phyloP scores from a whole-genome alignment of 1,140 invertebrate species.

The Andrena cerasifolii region DNA sequence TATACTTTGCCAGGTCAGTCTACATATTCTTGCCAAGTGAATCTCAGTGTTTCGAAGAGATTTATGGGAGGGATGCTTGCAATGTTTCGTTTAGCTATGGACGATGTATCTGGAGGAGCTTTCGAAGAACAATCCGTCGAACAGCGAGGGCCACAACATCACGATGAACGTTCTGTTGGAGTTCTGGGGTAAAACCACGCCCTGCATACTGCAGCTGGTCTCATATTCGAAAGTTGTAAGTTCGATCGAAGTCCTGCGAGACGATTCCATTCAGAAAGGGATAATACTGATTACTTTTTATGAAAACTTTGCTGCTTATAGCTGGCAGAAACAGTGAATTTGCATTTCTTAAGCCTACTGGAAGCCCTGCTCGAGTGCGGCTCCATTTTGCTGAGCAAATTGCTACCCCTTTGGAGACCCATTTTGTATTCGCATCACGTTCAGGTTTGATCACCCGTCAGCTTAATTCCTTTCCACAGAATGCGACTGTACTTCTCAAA shows the following conservation, averaged over 20 bases:
- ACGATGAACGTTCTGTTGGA: constrained; percentile 95
- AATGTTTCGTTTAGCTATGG: constrained; percentile 90
- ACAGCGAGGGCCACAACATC: constrained; percentile 87
- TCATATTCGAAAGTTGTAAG: constrained; percentile 95
- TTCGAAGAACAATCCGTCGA: constrained; percentile 86
- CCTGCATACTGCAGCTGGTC: constrained; percentile 95
- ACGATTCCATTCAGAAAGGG: not conserved
- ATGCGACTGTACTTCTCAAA: not conserved
- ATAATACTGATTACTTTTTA: not conserved
- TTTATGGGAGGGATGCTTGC: too few relatives aligned
- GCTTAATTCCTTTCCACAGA: constrained; percentile 13
- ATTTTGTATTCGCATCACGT: constrained; percentile 94
- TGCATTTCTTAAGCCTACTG: constrained; percentile 97
- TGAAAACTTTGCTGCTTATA: constrained; percentile 76
- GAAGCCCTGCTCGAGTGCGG: constrained; percentile 98
- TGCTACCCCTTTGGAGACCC: constrained; percentile 94
- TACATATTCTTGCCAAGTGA: not conserved
- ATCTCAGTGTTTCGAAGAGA: too few relatives aligned
- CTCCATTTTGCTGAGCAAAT: constrained; percentile 93
- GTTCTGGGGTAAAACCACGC: constrained; percentile 99
- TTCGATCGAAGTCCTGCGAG: not conserved
- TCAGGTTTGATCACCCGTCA: constrained; percentile 84
- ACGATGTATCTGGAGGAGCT: constrained; percentile 98
- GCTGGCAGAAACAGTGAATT: constrained; percentile 98
- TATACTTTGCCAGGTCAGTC: constrained; percentile 88